Base-by-base conservation (phyloP, 1,140 invertebrate genomes). In the Drosophila busckii region DNA sequence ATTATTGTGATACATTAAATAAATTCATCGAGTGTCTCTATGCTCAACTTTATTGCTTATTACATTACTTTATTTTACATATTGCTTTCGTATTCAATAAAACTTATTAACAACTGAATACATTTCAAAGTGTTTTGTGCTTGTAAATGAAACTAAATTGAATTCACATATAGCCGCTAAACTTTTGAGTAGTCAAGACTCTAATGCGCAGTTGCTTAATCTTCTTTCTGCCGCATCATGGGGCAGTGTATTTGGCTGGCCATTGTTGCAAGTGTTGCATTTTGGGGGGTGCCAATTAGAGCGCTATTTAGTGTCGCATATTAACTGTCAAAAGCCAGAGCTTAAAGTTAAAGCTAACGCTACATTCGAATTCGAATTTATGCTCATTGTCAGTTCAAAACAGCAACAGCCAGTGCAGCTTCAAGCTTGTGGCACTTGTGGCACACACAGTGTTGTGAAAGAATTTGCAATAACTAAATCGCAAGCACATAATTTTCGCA, bases 301-400 rank as follows among this genome's bases (percentile, higher is more conserved):
- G 28, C 59, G 68, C 73, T 78, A 78, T 78, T 78, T 78, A 78
- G 67, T 78, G 68, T 16, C 63, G 52, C 44, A 65, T 63, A 63
- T 59, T 53, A 59, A 54, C 46, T 25, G 54, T 50, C 40, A 22
- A 40, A 66, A 46, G n/a, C n/a, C n/a, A n/a, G n/a, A n/a, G n/a
- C n/a, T n/a, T n/a, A n/a, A n/a, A n/a, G n/a, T n/a, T n/a, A n/a
- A n/a, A n/a, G n/a, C n/a, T n/a, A n/a, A n/a, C n/a, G n/a, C n/a
- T n/a, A 59, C 66, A 61, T 49, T 60, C 68, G 65, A 70, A 73
- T 67, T n/a, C 73, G 71, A 71, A 68, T 78, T 78, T 78, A 78
- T 71, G 67, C 58, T 71, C 49, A 80, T 78, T 71, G 68, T 64
- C 49, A 54, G 61, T 20, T 16, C 20, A 32, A 8, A 37, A 22